phyloP scores from a whole-genome alignment of 92 coral and sea anemone genomes.

The Porites lobata region DNA sequence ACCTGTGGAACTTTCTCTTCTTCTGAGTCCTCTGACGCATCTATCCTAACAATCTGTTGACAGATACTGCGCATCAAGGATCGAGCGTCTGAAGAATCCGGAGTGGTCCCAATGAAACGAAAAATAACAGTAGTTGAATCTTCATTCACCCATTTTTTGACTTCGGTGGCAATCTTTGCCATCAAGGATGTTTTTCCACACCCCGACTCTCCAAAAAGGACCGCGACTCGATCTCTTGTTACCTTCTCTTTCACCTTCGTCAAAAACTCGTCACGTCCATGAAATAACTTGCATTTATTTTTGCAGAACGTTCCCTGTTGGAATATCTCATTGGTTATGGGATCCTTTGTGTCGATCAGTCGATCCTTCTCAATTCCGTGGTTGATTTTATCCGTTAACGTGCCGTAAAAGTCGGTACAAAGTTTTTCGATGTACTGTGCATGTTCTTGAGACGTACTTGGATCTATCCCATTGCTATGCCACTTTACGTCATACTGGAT shows the following conservation, averaged over 20 bases:
- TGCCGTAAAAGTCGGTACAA: slow-evolving; percentile 78
- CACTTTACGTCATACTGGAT: slow-evolving; percentile 83
- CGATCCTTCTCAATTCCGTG: slow-evolving; percentile 76
- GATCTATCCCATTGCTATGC: slow-evolving; percentile 91
- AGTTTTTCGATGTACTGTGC: slow-evolving; percentile 83
- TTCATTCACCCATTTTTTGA: slow-evolving; percentile 60
- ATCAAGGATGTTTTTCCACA: slow-evolving; percentile 97
- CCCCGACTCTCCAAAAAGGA: slow-evolving; percentile 91
- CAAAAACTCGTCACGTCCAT: slow-evolving; percentile 86
- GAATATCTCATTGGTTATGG: slow-evolving; percentile 84
- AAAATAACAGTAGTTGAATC: slow-evolving; percentile 77
- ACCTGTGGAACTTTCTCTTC: slow-evolving; percentile 88
- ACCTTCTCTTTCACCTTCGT: slow-evolving; percentile 62
- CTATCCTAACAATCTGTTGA: slow-evolving; percentile 75
- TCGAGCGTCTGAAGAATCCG: slow-evolving; percentile 88
- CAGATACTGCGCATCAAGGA: slow-evolving; percentile 87
- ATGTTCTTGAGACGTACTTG: slow-evolving; percentile 77
- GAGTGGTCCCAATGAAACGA: slow-evolving; percentile 94
- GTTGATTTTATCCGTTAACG: slow-evolving; percentile 77
- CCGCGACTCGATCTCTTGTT: slow-evolving; percentile 65
- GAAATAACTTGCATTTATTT: slow-evolving; percentile 86
- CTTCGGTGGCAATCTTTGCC: slow-evolving; percentile 81
- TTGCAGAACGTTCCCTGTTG: slow-evolving; percentile 88
- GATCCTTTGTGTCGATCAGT: slow-evolving; percentile 67
- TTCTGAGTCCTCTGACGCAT: neutral